Conservation (phyloP, 2,797 vertebrate species). For the Rhinichthys osculus region DNA sequence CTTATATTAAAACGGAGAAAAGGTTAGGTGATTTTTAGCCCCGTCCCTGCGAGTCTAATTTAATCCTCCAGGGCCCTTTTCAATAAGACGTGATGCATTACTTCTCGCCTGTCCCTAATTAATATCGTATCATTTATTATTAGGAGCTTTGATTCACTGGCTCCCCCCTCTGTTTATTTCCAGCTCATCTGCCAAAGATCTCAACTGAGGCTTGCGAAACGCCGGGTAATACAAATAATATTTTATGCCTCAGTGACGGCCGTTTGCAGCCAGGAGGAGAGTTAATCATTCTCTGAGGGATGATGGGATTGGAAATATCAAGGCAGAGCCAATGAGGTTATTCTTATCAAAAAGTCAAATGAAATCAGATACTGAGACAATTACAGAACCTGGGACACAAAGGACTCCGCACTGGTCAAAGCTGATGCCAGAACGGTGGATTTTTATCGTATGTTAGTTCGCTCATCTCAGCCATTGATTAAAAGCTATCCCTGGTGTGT, state of each 20-base stretch:
- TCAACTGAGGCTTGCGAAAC: slow-evolving; percentile 27
- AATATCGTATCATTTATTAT: slow-evolving; percentile 57
- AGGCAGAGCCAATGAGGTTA: slow-evolving; percentile 72
- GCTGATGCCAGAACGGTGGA: slow-evolving; percentile 53
- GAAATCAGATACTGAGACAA: slow-evolving; percentile 74
- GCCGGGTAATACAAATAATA: slow-evolving; percentile 52
- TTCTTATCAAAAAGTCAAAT: slow-evolving; percentile 78
- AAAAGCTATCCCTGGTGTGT: slow-evolving; percentile 67
- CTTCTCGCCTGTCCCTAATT: slow-evolving; percentile 48
- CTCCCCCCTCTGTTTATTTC: slow-evolving; percentile 45
- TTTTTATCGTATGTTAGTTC: slow-evolving; percentile 71
- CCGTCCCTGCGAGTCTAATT: slow-evolving; percentile 40
- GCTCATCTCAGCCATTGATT: slow-evolving; percentile 70
- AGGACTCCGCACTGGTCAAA: slow-evolving; percentile 57
- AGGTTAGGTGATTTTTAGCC: slow-evolving; percentile 48
- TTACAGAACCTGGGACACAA: slow-evolving; percentile 71
- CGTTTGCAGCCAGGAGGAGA: slow-evolving; percentile 39
- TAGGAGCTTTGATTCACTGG: slow-evolving; percentile 40
- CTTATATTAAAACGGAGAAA: slow-evolving; percentile 51
- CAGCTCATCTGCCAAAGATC: slow-evolving; percentile 41
- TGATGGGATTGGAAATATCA: slow-evolving; percentile 71
- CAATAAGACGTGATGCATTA: slow-evolving; percentile 36
- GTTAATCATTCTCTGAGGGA: slow-evolving; percentile 72
- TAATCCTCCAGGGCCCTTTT: slow-evolving; percentile 42
- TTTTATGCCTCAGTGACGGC: slow-evolving; percentile 65